Percentiles rank a stretch among this genome's conserved stretches.
Evolutionary conservation across 2,888 invertebrate species (phyloP).

Genomic region (Eristalis intricaria): DNA sequence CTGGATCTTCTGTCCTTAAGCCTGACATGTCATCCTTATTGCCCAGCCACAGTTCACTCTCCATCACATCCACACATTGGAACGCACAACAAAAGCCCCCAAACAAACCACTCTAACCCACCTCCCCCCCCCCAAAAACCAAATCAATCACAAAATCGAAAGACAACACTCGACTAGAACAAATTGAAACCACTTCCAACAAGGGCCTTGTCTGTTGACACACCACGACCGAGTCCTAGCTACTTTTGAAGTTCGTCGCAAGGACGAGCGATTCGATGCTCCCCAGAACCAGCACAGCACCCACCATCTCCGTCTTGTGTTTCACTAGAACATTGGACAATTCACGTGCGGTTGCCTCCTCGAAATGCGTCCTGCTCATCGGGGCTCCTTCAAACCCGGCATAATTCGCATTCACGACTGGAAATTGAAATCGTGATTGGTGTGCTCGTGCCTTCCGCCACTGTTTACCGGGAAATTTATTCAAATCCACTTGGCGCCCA

Average conservation of each 20-base stretch:
- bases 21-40: too few species aligned
- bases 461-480: slow-evolving; percentile 29
- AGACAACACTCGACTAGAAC: neutral
- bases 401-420: slow-evolving; percentile 23
- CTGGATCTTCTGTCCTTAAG: too few species aligned
- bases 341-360: too few species aligned
- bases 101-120: too few species aligned
- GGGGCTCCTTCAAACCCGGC: neutral
- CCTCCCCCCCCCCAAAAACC: neutral
- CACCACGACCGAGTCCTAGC: neutral
- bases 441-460: neutral
- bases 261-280: too few species aligned
- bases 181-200: neutral
- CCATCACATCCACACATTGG: too few species aligned
- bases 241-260: neutral
- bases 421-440: slow-evolving; percentile 35
- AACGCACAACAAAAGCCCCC: too few species aligned
- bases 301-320: neutral
- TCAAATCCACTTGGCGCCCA: slow-evolving; percentile 30
- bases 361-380: too few species aligned
- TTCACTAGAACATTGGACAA: too few species aligned
- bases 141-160: neutral
- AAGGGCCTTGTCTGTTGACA: neutral
- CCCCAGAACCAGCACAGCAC: neutral
- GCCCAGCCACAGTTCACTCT: too few species aligned